Evolutionary conservation across 1,140 invertebrate species (phyloP), one percentile per base, ranked within the genome.

Genomic region (Eueides isabella): DNA sequence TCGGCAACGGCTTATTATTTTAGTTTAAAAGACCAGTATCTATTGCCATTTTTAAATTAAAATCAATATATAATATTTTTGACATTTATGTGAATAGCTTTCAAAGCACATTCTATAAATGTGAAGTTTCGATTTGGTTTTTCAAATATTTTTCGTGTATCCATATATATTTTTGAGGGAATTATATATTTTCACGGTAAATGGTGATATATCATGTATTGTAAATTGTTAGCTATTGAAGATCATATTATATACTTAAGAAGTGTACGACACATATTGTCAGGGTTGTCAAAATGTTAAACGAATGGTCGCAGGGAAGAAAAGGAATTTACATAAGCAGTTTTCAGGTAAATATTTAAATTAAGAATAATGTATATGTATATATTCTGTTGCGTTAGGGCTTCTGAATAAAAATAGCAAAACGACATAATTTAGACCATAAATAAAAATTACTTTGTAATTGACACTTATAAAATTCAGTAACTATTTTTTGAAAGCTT

Each of bases 131-230:
- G 84, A 87, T 85, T 87, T 87, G 76, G 80, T 90, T 90, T 92
- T 92, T 85, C 85, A 83, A 84, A 86, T 88, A 92, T 91, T 91
- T 92, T 92, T 92, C 88, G 82, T 89, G 80, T 78, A 82, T 88
- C 84, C 90, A 88, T 78, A 82, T 89, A 84, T 91, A 88, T 92
- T 92, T 92, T 92, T 88, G 91, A 92, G 78, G 84, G 86, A 90
- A 92, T 91, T 89, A 77, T 92, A 90, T 92, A 89, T 91, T 87
- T 86, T 85, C 78, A 80, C 82, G 81, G 71, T 81, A 82, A 77
- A 92, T 92, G 89, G 84, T 85, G 76, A 84, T 82, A 77, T 90
- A 91, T 91, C 87, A 92, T 92, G 89, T 88, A 84, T 83, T 83
- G 72, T 89, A 90, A 92, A 88, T 87, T 91, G 67, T 81, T 78